These are phyloP conservation scores for Chloropsis hardwickii DNA, from an alignment of 2,113 vertebrate species.

Conservation along the genomic window DNA sequence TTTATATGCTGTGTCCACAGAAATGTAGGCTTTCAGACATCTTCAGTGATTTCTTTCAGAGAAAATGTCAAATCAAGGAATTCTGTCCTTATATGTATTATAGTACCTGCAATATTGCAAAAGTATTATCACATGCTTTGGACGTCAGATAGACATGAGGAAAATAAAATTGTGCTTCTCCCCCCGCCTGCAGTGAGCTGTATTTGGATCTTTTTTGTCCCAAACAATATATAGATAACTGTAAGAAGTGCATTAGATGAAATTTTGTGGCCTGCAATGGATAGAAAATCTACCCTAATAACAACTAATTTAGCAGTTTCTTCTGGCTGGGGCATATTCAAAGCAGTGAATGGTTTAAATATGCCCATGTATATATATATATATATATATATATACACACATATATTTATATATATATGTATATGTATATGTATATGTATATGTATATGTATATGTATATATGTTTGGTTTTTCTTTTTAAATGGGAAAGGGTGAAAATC, in stretches of 20 bases:
- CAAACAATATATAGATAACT: neutral
- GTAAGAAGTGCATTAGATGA: neutral
- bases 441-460: too few species aligned
- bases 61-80: neutral
- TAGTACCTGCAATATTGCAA: neutral
- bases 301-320: neutral
- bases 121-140: neutral
- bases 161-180: neutral
- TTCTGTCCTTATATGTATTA: neutral
- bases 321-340: neutral
- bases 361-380: rapidly evolving
- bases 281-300: neutral
- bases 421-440: too few species aligned
- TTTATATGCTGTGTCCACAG: neutral
- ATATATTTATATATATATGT: too few species aligned
- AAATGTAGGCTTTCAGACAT: neutral
- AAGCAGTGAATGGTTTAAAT: neutral
- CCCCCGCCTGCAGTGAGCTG: neutral
- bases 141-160: neutral
- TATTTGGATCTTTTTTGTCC: neutral
- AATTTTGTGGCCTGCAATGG: neutral
- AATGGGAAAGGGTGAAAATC: neutral
- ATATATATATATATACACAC: neutral
- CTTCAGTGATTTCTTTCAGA: neutral
- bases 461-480: too few species aligned